Conservation (phyloP, 2,888 invertebrate species). For the Ichneumoninae sp. region DNA sequence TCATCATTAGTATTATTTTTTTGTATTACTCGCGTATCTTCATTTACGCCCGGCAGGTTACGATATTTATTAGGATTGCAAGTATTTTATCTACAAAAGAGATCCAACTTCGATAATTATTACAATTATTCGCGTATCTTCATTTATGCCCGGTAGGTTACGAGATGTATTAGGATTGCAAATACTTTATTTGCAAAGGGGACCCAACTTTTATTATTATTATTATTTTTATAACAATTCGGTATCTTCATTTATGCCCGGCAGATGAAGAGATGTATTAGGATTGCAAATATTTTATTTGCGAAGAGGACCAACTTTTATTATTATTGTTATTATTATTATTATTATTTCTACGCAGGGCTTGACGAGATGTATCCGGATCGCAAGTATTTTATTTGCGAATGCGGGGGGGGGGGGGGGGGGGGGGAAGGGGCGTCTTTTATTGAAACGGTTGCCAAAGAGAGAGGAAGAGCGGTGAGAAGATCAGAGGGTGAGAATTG, state of each 20-base stretch:
- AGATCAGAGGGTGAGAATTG: constrained; percentile 51
- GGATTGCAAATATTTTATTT: background rate
- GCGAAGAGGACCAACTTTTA: background rate
- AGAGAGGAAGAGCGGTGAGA: constrained; percentile 14
- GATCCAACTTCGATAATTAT: too few species aligned
- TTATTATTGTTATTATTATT: background rate
- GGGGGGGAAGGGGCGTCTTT: background rate
- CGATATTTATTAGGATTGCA: too few species aligned
- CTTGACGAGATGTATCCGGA: constrained; percentile 27
- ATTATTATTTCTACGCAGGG: too few species aligned
- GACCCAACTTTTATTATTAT: background rate
- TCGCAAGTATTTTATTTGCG: background rate
- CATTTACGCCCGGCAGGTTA: too few species aligned
- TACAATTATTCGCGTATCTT: too few species aligned
- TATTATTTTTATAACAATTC: background rate
- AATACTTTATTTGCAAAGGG: too few species aligned
- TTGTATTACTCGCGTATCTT: too few species aligned
- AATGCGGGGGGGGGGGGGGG: background rate
- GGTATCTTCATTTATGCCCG: background rate
- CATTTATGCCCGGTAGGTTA: too few species aligned
- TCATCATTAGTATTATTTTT: too few species aligned
- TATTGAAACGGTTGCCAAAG: constrained; percentile 37
- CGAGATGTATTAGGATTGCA: too few species aligned
- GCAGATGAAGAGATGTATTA: background rate
- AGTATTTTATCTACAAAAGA: too few species aligned